A percentile compares a stretch with the other conserved stretches of the same genome.
Evolutionary conservation across 1,140 invertebrate species (phyloP).

Genomic region (Yoshiicerus persimilis): DNA sequence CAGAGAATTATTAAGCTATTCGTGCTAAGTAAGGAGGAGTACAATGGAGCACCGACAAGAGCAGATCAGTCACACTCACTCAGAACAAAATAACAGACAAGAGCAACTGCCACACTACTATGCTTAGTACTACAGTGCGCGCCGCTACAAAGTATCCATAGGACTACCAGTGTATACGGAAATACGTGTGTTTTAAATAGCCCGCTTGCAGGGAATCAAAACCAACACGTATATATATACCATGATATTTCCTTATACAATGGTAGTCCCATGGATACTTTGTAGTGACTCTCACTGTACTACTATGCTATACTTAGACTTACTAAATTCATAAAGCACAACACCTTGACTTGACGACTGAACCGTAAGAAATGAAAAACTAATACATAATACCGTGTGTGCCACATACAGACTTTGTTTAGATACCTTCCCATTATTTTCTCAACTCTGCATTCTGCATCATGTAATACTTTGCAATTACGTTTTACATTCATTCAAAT

Average conservation of each 20-base stretch:
- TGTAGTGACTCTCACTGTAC: not conserved
- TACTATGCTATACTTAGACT: not conserved
- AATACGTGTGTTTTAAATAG: no score
- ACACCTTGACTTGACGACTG: conserved; percentile 7
- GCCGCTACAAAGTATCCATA: no score
- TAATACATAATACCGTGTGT: no score
- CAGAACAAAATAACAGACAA: not conserved
- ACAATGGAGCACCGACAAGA: not conserved
- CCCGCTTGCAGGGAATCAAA: no score
- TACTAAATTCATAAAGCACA: not conserved
- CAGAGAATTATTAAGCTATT: not conserved
- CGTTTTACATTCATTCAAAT: not conserved
- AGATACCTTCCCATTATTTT: no score
- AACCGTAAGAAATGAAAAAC: not conserved
- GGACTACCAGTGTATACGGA: no score
- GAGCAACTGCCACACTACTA: not conserved
- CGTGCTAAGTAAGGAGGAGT: not conserved
- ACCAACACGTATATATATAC: no score
- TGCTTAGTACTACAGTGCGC: no score
- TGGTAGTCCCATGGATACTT: not conserved
- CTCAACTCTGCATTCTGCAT: not conserved
- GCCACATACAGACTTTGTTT: no score
- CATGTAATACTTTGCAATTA: not conserved
- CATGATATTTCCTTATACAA: no score
- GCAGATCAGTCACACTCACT: not conserved